Evolutionary conservation across 2,113 vertebrate genomes (phyloP).

Genomic region (Triplophysa dalaica): DNA sequence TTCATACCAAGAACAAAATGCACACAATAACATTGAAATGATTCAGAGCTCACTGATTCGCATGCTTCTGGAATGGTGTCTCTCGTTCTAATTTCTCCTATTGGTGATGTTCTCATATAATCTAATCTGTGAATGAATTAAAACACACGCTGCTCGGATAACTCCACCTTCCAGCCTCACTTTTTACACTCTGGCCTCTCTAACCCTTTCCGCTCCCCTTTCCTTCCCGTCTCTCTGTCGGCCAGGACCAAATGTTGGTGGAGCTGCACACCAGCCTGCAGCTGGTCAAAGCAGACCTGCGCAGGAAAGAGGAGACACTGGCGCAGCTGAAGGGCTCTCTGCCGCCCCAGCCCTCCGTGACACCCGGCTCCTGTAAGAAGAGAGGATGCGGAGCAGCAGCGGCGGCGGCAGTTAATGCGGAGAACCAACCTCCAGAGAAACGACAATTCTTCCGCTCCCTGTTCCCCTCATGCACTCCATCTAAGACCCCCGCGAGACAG

Average conservation of each 20-base stretch:
- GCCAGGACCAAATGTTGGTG: slow-evolving; percentile 88
- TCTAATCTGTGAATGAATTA: neutral
- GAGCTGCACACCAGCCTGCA: slow-evolving; percentile 90
- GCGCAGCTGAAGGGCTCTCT: slow-evolving; percentile 67
- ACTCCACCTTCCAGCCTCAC: slow-evolving; percentile 1
- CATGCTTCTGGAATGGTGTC: neutral
- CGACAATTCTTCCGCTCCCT: slow-evolving; percentile 81
- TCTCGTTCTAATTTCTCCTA: neutral
- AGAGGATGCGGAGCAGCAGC: slow-evolving; percentile 65
- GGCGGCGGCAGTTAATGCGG: slow-evolving; percentile 66
- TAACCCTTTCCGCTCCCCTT: neutral
- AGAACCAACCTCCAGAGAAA: slow-evolving; percentile 86
- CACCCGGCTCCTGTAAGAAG: slow-evolving; percentile 76
- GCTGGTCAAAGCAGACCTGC: slow-evolving; percentile 87
- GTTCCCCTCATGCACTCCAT: slow-evolving; percentile 62
- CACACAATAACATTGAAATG: neutral
- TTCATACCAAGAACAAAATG: neutral
- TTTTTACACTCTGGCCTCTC: slow-evolving; percentile 1
- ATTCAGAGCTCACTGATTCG: neutral
- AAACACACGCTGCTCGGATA: neutral
- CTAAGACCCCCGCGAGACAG: slow-evolving; percentile 65
- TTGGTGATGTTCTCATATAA: neutral
- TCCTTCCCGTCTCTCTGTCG: slow-evolving; percentile 9
- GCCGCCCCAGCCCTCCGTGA: slow-evolving; percentile 73
- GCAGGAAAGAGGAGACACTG: slow-evolving; percentile 81